phyloP scores from a whole-genome alignment of 2,888 invertebrate species.

The Sipha maydis region DNA sequence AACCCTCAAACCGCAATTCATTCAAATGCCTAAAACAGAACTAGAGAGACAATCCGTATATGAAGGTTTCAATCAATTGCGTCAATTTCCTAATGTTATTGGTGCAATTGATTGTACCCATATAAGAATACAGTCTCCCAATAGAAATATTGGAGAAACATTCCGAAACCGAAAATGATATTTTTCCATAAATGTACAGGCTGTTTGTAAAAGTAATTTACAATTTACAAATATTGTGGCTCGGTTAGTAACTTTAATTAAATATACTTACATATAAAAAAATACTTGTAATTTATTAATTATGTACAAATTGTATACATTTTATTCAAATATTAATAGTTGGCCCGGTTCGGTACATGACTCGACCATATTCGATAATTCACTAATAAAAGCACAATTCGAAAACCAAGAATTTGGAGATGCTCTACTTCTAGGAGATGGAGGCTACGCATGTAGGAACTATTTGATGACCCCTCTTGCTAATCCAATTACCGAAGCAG shows the following conservation, averaged over 20 bases:
- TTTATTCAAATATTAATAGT: neutral
- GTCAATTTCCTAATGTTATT: neutral
- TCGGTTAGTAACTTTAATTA: conserved; percentile 1
- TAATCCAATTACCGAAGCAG: neutral
- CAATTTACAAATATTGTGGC: too few species aligned
- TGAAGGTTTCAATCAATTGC: neutral
- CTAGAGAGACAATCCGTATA: neutral
- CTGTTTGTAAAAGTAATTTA: neutral
- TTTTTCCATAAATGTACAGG: conserved; percentile 1
- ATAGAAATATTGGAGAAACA: neutral
- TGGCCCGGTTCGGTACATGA: neutral
- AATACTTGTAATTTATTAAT: neutral
- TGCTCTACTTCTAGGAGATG: too few species aligned
- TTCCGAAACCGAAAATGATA: neutral
- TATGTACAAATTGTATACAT: conserved; percentile 4
- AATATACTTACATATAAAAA: neutral
- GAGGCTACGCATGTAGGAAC: too few species aligned
- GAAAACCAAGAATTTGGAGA: too few species aligned
- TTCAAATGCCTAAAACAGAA: neutral
- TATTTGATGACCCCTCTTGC: too few species aligned
- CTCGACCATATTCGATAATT: neutral
- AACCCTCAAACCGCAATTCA: neutral
- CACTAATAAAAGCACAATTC: too few species aligned
- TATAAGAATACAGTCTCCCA: neutral
- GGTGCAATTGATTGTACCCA: neutral